phyloP scores from a whole-genome alignment of 1,140 invertebrate species.

The Drosophila teissieri region DNA sequence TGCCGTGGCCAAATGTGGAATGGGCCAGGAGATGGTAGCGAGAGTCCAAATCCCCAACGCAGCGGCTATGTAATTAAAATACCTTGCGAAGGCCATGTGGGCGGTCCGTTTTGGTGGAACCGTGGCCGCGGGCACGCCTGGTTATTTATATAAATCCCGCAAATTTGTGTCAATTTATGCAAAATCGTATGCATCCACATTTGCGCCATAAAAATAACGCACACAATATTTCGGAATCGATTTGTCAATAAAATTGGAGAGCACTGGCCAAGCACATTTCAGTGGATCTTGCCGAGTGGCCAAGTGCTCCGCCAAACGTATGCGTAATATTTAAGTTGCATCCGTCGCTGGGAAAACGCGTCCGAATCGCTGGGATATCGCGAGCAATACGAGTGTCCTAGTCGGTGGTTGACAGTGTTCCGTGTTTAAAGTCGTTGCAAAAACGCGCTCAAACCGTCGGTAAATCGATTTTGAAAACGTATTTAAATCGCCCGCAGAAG shows the following conservation, averaged over 20 bases:
- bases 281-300: conserved; percentile 64
- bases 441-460: neutral
- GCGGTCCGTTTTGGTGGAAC: conserved; percentile 47
- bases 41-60: conserved; percentile 23
- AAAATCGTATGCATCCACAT: conserved; percentile 56
- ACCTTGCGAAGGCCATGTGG: conserved; percentile 71
- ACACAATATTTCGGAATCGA: conserved; percentile 72
- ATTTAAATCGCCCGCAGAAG: neutral
- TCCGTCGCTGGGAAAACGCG: conserved; percentile 33
- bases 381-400: conserved; percentile 9
- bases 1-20: conserved; percentile 42
- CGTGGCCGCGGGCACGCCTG: conserved; percentile 51
- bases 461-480: neutral
- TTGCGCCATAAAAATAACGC: conserved; percentile 49
- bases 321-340: conserved; percentile 35
- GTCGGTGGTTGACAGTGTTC: conserved; percentile 27
- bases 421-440: neutral
- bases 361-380: conserved; percentile 12
- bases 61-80: conserved; percentile 71
- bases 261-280: conserved; percentile 66
- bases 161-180: conserved; percentile 80
- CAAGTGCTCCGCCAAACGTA: conserved; percentile 67
- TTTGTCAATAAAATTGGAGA: conserved; percentile 82
- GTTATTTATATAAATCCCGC: conserved; percentile 74
- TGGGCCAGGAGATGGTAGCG: conserved; percentile 2